Percentiles rank a stretch among this genome's conserved stretches.
These are phyloP conservation scores for Euzophera pinguis DNA, from an alignment of 2,888 invertebrate species.

Conservation along the genomic window DNA sequence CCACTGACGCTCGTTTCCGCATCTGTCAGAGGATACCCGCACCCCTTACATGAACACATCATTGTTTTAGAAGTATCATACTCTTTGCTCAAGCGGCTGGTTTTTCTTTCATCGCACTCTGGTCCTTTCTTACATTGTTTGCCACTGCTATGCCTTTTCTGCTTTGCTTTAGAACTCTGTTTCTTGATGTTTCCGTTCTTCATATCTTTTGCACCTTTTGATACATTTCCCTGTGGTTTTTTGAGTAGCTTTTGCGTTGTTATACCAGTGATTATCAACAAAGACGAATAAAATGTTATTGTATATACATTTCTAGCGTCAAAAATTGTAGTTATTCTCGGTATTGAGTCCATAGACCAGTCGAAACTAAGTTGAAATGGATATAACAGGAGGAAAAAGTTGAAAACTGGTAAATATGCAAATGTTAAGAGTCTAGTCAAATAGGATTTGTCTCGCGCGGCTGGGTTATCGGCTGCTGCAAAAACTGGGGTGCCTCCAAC, in stretches of 20 bases:
- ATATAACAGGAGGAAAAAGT: constrained; percentile 91
- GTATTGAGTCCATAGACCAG: constrained; percentile 99
- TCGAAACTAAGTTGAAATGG: constrained; percentile 96
- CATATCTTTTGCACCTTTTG: constrained; percentile 33
- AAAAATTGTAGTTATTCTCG: constrained; percentile 86
- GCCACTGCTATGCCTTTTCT: constrained; percentile 57
- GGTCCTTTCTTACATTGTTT: constrained; percentile 62
- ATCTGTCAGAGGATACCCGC: constrained; percentile 83
- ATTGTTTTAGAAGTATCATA: constrained; percentile 54
- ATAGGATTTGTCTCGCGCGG: constrained; percentile 90
- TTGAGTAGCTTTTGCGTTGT: constrained; percentile 58
- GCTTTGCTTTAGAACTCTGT: constrained; percentile 62
- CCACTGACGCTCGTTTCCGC: constrained; percentile 81
- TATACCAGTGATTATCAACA: constrained; percentile 65
- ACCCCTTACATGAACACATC: constrained; percentile 82
- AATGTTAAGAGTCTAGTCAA: constrained; percentile 93
- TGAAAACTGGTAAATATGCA: constrained; percentile 93
- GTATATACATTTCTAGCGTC: constrained; percentile 91
- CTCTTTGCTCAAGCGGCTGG: constrained; percentile 53
- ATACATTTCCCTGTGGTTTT: constrained; percentile 27
- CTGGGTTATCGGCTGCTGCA: constrained; percentile 97
- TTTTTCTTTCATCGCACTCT: constrained; percentile 64
- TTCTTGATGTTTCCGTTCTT: constrained; percentile 56
- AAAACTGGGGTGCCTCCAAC: constrained; percentile 89
- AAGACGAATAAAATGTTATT: constrained; percentile 84